Evolutionary conservation across 2,797 vertebrate genomes (phyloP), one percentile per base, ranked within the genome.

Genomic region (Pangasius larnaudii): DNA sequence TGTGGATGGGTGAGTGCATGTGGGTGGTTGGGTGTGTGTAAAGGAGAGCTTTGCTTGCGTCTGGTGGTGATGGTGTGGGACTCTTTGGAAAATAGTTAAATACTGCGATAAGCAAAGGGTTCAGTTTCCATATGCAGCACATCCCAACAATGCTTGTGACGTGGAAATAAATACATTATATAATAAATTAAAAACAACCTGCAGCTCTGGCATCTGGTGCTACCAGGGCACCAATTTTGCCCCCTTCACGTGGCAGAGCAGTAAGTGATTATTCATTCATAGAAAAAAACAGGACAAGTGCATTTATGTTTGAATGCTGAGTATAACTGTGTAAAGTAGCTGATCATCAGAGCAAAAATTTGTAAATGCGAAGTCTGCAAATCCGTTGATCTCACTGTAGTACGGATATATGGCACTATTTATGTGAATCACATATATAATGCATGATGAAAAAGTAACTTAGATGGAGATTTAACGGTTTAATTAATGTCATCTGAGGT

Each of bases 71-170:
- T 19, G 5, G 69, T 89, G 83, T 49, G 65, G 6, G 74, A 22
- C 30, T 63, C 27, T 59, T 89, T 82, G 67, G 69, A 88, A 91
- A 87, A 89, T 49, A 49, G 56, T 67, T 83, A 83, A 91, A 91
- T 90, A 92, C 89, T 88, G 84, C 75, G 86, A 78, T 58, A 46
- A 78, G 80, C 59, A 77, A 61, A 86, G 75, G 61, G 79, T 88
- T 78, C 87, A 83, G 83, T 88, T 90, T 89, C 79, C 88, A 85
- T 89, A 80, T 81, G 85, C 67, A n/a, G 39, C 75, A 71, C 85
- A 89, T 91, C 87, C 77, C 72, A 84, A 90, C 79, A 89, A 87
- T 86, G 84, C 86, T 90, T 83, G 65, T 65, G 71, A 88, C 90
- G 88, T 90, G 89, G 90, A 92, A 89, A 80, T 91, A 89, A 89